Evolutionary conservation across 92 coral and sea anemone species (phyloP), one percentile per base, ranked within the genome.

Genomic region (Paragorgia papillata): DNA sequence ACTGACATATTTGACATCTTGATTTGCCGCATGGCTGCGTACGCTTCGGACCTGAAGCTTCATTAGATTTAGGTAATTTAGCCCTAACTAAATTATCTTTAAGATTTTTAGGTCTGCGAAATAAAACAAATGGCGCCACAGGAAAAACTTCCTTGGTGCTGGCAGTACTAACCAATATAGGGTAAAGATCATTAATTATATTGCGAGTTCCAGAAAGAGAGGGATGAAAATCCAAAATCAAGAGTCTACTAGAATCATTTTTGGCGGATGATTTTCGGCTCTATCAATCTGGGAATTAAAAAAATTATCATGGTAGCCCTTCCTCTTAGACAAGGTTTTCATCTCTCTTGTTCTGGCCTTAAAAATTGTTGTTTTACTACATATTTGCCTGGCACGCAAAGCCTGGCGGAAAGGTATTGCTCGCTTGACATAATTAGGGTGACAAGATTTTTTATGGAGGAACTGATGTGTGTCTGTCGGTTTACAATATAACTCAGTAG

Each of bases 381-480:
- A 66, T 43, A 79, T 68, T 22, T 66, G 76, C 46, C 70, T 83
- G 82, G 44, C 25, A n/a, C n/a, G n/a, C n/a, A 83, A 57, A 7
- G 83, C 87, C 34, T 61, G 83, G 56, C 78, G 59, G 35, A n/a
- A 46, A 83, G 83, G 87, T 15, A 76, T 83, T 49, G 75, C 64
- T 61, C 73, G 76, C 69, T 83, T 67, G 21, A 76, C 59, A 62
- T 77, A 70, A 12, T 81, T 69, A 19, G 79, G 83, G 55, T 83
- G 74, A 53, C 67, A 57, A 54, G 84, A 69, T 41, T 44, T 80
- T 49, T 35, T 48, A 59, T 67, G 57, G 28, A 80, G 65, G 54
- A 56, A 80, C 62, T 80, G 84, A 66, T 70, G 79, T 43, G 79
- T 73, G 68, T 80, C 85, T 35, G 85, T 80, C 27, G 62, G 79